Evolutionary conservation across 35 echinoderm and acorn worm species (phyloP).

Genomic region (Heliocidaris erythrogramma): DNA sequence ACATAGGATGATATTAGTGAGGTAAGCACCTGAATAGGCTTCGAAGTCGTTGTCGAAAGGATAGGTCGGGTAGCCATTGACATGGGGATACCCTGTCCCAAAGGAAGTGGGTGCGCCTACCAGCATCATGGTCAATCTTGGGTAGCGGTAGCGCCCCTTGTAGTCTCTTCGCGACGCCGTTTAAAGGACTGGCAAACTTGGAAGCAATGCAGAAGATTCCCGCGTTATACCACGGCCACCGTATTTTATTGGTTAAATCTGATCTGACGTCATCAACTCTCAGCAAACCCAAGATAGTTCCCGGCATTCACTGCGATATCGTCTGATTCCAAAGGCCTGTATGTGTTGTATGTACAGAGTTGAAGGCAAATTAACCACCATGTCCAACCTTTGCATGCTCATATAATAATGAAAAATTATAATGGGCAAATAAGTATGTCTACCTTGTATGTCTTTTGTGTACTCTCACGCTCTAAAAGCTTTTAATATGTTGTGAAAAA

Average conservation of each 20-base stretch:
- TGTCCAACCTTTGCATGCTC: neutral
- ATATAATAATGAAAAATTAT: neutral
- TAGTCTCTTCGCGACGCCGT: constrained; percentile 17
- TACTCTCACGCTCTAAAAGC: neutral
- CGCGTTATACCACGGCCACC: neutral
- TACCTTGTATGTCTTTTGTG: neutral
- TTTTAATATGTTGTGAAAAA: neutral
- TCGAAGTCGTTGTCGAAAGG: constrained; percentile 31
- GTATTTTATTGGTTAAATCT: constrained; percentile 13
- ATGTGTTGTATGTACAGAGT: constrained; percentile 33
- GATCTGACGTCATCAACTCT: neutral
- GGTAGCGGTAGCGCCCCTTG: neutral
- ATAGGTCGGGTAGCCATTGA: constrained; percentile 28
- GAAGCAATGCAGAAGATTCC: constrained; percentile 7
- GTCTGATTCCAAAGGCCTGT: constrained; percentile 24
- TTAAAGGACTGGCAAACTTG: neutral
- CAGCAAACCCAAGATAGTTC: neutral
- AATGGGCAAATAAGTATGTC: neutral
- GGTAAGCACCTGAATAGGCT: constrained; percentile 43
- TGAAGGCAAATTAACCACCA: neutral
- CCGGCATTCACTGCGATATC: constrained; percentile 31
- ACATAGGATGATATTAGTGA: neutral
- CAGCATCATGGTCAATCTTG: constrained; percentile 38
- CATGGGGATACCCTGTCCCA: constrained; percentile 34
- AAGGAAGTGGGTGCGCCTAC: constrained; percentile 33